phyloP scores from a whole-genome alignment of 2,888 invertebrate genomes.

The Drosophila anceps region DNA sequence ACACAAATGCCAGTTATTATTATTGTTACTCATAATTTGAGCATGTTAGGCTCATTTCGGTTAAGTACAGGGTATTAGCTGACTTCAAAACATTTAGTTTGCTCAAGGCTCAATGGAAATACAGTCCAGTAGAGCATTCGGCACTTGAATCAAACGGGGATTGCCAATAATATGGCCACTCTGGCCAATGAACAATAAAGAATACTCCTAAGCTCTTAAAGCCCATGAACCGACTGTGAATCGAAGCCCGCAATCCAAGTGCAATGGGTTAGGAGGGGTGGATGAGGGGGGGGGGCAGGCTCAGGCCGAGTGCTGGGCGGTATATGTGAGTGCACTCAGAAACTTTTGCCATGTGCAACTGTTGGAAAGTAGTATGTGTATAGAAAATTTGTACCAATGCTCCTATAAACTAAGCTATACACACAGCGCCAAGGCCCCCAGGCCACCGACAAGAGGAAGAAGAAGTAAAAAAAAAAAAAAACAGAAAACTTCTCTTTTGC shows the following conservation, averaged over 20 bases:
- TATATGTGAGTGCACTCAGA: slow-evolving; percentile 38
- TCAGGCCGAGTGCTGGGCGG: background rate
- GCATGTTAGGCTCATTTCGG: background rate
- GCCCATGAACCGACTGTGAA: slow-evolving; percentile 31
- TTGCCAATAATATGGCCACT: slow-evolving; percentile 47
- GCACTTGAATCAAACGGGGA: slow-evolving; percentile 13
- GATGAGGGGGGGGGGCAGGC: background rate
- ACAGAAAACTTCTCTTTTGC: slow-evolving; percentile 4
- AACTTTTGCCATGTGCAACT: slow-evolving; percentile 61
- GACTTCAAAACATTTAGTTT: background rate
- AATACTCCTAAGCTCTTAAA: slow-evolving; percentile 48
- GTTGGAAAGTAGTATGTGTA: slow-evolving; percentile 50
- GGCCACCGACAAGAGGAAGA: slow-evolving; percentile 17
- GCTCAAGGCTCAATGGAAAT: background rate
- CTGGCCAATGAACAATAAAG: slow-evolving; percentile 59
- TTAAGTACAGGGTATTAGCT: background rate
- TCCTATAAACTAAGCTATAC: slow-evolving; percentile 39
- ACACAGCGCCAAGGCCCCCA: slow-evolving; percentile 27
- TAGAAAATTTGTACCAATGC: slow-evolving; percentile 25
- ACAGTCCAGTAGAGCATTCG: background rate
- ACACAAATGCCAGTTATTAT: too few species aligned
- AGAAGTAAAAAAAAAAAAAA: slow-evolving; percentile 16
- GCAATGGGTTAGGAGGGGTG: slow-evolving; percentile 26
- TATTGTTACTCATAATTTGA: too few species aligned
- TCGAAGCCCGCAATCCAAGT: slow-evolving; percentile 57